These are phyloP conservation scores for Drosophila neotestacea DNA, from an alignment of 2,888 invertebrate species.

Conservation along the genomic window DNA sequence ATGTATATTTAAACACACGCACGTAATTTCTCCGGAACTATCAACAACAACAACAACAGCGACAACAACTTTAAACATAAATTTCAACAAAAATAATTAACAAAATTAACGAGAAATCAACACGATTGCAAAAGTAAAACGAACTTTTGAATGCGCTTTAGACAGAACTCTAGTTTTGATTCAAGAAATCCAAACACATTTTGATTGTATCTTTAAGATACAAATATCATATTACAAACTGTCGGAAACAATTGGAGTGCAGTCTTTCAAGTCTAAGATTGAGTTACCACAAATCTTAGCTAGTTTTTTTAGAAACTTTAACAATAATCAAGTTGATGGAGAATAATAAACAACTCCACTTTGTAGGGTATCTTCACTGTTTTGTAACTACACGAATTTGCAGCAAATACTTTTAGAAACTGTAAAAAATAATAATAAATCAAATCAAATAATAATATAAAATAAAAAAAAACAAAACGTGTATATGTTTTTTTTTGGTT, in stretches of 20 bases:
- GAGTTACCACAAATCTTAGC: background rate
- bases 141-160: slow-evolving; percentile 15
- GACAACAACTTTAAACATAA: slow-evolving; percentile 18
- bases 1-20: slow-evolving; percentile 67
- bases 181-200: background rate
- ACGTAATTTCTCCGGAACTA: slow-evolving; percentile 71
- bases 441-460: background rate
- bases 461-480: slow-evolving; percentile 34
- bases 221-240: slow-evolving; percentile 1
- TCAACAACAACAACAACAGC: slow-evolving; percentile 23
- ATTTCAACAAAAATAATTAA: slow-evolving; percentile 72
- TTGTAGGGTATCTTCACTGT: background rate
- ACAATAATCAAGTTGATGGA: background rate
- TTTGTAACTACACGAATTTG: too few relatives aligned
- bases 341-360: background rate
- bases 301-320: background rate
- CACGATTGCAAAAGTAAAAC: background rate
- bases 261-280: too few relatives aligned
- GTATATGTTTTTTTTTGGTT: slow-evolving; percentile 53
- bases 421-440: slow-evolving; percentile 9
- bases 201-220: background rate
- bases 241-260: too few relatives aligned
- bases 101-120: slow-evolving; percentile 56
- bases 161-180: background rate
- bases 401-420: background rate